These are phyloP conservation scores for Holocentrus rufus DNA, from an alignment of 2,797 vertebrate genomes.

Conservation along the genomic window DNA sequence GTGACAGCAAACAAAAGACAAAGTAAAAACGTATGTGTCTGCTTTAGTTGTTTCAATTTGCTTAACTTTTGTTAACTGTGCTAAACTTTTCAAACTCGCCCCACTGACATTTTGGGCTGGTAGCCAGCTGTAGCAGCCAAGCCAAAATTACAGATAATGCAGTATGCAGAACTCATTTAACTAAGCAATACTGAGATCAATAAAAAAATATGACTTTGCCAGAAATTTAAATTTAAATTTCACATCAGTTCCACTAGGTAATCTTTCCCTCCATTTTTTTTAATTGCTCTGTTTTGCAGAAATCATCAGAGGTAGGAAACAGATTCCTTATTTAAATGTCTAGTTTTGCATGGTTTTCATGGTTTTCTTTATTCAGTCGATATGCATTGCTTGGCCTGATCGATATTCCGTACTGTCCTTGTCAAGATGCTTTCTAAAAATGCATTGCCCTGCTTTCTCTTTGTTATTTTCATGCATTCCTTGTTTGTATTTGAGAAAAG, in stretches of 20 bases:
- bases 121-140: conserved; percentile 16
- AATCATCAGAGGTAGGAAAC: conserved; percentile 52
- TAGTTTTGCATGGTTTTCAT: conserved; percentile 18
- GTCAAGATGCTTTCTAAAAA: not conserved
- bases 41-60: too few species aligned
- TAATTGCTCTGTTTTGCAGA: conserved; percentile 45
- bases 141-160: conserved; percentile 5
- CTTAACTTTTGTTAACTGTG: too few species aligned
- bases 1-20: too few species aligned
- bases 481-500: conserved; percentile 3
- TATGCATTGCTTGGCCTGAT: not conserved
- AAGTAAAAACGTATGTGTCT: too few species aligned
- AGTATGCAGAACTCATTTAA: not conserved
- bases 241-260: not conserved
- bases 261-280: conserved; percentile 1
- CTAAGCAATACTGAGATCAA: not conserved
- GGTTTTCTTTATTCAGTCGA: not conserved
- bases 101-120: too few species aligned
- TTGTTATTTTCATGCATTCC: not conserved
- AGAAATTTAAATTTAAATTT: not conserved
- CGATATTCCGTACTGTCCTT: conserved; percentile 10
- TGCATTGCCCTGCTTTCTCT: not conserved
- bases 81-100: too few species aligned
- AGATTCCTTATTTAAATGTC: not conserved
- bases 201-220: not conserved